phyloP scores from a whole-genome alignment of 2,113 vertebrate species.

The Clupea harengus region DNA sequence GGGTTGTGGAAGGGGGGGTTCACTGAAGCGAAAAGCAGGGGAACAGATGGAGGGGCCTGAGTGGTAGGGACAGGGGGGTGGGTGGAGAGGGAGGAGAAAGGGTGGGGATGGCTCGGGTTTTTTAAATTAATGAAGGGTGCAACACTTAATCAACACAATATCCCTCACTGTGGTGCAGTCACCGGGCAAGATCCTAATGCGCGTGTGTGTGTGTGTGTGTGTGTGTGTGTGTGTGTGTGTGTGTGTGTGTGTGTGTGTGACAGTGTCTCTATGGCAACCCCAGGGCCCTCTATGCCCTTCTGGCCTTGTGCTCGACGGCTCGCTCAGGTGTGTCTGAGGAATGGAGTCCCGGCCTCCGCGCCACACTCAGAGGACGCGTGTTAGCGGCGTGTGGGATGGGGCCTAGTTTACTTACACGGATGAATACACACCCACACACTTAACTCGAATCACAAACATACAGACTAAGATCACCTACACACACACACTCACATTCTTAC shows the following conservation, averaged over 20 bases:
- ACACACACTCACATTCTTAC: background rate
- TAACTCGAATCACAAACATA: background rate
- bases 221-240: background rate
- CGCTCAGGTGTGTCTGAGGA: slow-evolving; percentile 45
- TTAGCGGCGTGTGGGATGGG: background rate
- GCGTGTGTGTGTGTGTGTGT: too few relatives aligned
- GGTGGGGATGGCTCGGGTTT: background rate
- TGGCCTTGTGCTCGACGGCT: slow-evolving; percentile 1
- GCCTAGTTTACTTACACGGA: background rate
- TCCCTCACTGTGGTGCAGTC: slow-evolving; percentile 5
- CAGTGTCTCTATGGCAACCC: background rate
- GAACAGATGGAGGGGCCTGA: slow-evolving; percentile 44
- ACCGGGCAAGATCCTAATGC: too few relatives aligned
- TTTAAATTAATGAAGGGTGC: slow-evolving; percentile 54
- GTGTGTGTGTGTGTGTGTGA: background rate
- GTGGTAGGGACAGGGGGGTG: background rate
- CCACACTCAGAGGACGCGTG: background rate
- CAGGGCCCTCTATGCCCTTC: background rate
- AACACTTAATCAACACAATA: slow-evolving; percentile 47
- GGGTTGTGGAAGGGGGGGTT: background rate
- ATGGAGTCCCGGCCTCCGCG: slow-evolving; percentile 18
- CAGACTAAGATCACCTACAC: slow-evolving; percentile 8
- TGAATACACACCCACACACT: background rate
- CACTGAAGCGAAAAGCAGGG: slow-evolving; percentile 10
- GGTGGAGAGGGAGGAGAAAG: background rate